Evolutionary conservation across 2,797 vertebrate genomes (phyloP), one percentile per base, ranked within the genome.

Genomic region (Geotrypetes seraphini): DNA sequence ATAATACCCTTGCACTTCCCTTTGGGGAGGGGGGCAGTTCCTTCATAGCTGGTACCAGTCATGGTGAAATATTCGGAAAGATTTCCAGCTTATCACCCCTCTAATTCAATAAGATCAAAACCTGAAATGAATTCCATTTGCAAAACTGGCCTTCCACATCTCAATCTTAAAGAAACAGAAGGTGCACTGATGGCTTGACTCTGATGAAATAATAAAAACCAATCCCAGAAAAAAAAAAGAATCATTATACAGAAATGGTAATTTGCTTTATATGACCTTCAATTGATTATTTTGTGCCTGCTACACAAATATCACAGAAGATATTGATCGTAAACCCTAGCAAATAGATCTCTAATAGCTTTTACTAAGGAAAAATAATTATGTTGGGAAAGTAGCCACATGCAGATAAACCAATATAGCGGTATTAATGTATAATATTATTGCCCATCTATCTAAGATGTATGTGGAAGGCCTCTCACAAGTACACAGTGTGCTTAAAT

Each of bases 241-340:
- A 87, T 89, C 85, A 87, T 87, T 88, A 85, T 72, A 70, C 65
- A 68, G 80, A 71, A 75, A 81, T 76, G 77, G 78, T 85, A 89
- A 89, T 89, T 88, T 90, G 85, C 79, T 89, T 86, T 86, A 75
- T 83, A 73, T 80, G 85, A 87, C 86, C 87, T 82, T 66, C 75
- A 83, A 88, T 88, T 82, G 87, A 88, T 88, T 87, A 86, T 79
- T 73, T 78, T 67, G 73, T 57, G 84, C 70, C 80, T 79, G 80
- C 76, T 83, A 85, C 81, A 87, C 84, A 89, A 87, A 89, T 89
- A 88, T 87, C 82, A 87, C 81, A 83, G 63, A 76, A 84, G 80
- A 76, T 89, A 89, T 89, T 87, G 87, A 90, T 88, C 72, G 73
- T 76, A 84, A 86, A 85, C 83, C 75, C 79, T 83, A 73, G 74